A percentile compares a stretch with the other conserved stretches of the same genome.
Evolutionary conservation across 2,113 vertebrate genomes (phyloP).

Genomic region (Cheirogaleus medius): DNA sequence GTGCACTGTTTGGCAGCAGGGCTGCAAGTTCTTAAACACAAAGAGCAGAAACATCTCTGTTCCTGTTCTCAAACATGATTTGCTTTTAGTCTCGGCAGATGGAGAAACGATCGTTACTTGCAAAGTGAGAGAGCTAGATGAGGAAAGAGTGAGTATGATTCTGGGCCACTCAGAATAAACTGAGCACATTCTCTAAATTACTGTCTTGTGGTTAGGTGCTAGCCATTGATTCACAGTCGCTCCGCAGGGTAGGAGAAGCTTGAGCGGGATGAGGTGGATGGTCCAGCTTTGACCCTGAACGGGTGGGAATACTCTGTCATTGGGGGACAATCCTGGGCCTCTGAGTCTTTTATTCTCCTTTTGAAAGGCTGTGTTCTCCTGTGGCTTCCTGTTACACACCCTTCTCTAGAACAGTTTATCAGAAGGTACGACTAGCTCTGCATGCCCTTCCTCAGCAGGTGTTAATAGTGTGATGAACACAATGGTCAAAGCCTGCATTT

Average conservation of each 20-base stretch:
- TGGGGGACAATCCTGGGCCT: background rate
- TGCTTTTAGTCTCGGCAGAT: background rate
- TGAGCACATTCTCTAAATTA: background rate
- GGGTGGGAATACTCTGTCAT: accelerated
- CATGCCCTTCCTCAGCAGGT: background rate
- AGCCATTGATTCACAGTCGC: background rate
- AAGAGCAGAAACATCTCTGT: background rate
- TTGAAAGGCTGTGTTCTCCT: background rate
- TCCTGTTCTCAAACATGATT: background rate
- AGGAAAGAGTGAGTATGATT: background rate
- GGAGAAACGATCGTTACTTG: background rate
- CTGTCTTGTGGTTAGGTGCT: background rate
- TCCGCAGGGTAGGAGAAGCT: background rate
- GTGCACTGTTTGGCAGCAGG: background rate
- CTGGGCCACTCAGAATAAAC: background rate
- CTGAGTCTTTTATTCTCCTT: background rate
- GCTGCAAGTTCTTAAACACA: background rate
- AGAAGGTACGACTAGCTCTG: background rate
- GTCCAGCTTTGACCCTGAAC: background rate
- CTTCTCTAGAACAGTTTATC: background rate
- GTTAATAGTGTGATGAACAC: background rate
- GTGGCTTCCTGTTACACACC: background rate
- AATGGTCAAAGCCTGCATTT: background rate
- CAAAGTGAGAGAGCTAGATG: background rate
- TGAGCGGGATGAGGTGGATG: background rate